Base-by-base conservation (phyloP, 1,140 invertebrate species). In the Pseudomyrmex flavicornis region DNA sequence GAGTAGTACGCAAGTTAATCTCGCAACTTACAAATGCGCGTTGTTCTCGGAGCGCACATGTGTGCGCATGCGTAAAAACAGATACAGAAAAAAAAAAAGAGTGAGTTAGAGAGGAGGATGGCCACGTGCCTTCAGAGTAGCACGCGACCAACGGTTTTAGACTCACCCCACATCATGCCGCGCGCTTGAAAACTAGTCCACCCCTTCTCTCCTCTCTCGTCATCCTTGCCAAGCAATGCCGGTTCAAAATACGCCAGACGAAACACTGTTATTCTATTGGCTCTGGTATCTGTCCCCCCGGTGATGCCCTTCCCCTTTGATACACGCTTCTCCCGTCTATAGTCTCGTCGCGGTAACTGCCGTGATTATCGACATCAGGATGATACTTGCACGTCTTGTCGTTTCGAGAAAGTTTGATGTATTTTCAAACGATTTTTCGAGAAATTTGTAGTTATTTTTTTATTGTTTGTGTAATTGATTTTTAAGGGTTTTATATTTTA, bases 61-160 rank as follows among this genome's bases (percentile, higher is more conserved):
- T 82, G 86, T 82, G 86, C 82, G 87, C 84, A 69, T 84, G 84
- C 83, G 85, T 72, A 79, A 63, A 76, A 59, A 54, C 35, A 69
- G 79, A 85, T 66, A 73, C 76, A 2, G 22, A 46, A 83, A 62
- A 80, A 73, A 80, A 70, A 80, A 73, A 72, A 56, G 85, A 48
- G 70, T 84, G 58, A 87, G 66, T 54, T 58, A 76, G 86, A 58
- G 83, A 74, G 72, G 84, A 83, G 88, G 85, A 91, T 89, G 85
- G 93, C 91, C 92, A 93, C 93, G 92, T 92, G 93, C 91, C 92
- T 92, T 82, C 85, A 76, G 35, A 35, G 77, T 88, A 92, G 93
- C 93, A 94, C 93, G 93, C 93, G 93, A 94, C 93, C 90, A 88
- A 94, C 93, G 93, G 93, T 94, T 94, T 93, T 93, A 91, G 90